phyloP scores from a whole-genome alignment of 35 echinoderm and acorn worm genomes.

The Heliocidaris tuberculata region DNA sequence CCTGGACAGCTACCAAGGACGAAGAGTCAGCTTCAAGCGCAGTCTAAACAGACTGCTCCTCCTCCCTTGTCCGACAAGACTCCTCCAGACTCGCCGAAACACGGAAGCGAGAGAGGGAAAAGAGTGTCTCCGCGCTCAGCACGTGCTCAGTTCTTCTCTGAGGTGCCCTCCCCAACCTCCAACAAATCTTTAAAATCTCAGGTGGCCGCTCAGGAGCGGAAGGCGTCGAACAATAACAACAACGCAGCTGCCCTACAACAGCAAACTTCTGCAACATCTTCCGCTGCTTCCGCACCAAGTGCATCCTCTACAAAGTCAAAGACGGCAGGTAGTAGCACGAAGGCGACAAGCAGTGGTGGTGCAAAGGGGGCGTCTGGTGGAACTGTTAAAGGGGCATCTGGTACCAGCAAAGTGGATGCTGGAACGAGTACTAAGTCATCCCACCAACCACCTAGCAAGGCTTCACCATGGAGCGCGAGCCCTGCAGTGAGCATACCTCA shows the following conservation, averaged over 20 bases:
- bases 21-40: constrained; percentile 74
- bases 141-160: constrained; percentile 80
- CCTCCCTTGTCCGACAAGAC: constrained; percentile 18
- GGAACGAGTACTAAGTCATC: constrained; percentile 23
- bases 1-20: constrained; percentile 80
- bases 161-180: constrained; percentile 52
- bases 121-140: constrained; percentile 74
- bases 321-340: constrained; percentile 44
- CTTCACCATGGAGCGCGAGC: constrained; percentile 66
- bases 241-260: not conserved
- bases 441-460: constrained; percentile 54
- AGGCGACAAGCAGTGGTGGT: constrained; percentile 38
- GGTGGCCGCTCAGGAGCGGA: not conserved
- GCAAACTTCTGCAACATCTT: not conserved
- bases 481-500: constrained; percentile 55
- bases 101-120: constrained; percentile 46
- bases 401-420: not conserved
- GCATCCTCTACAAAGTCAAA: constrained; percentile 51
- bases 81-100: constrained; percentile 48
- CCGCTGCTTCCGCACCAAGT: not conserved
- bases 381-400: not conserved
- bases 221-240: constrained; percentile 3
- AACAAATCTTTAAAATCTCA: constrained; percentile 20
- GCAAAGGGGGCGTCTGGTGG: constrained; percentile 45
- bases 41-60: not conserved